These are phyloP conservation scores for Pogonognathellus flavescens DNA, from an alignment of 1,140 invertebrate genomes.

Conservation along the genomic window DNA sequence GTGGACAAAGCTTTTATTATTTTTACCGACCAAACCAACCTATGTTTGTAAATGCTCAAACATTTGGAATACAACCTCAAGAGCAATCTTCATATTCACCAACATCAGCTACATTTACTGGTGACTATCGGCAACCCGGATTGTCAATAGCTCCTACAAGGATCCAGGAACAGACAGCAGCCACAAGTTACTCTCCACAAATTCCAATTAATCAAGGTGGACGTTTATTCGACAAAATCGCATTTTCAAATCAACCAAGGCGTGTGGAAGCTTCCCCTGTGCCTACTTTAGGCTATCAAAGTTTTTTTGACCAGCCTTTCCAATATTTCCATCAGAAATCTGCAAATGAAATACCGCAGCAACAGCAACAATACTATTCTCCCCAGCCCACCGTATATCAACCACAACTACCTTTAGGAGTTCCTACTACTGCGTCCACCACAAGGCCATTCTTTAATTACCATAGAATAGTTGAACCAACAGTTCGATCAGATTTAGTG, in stretches of 20 bases:
- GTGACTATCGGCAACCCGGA: not conserved
- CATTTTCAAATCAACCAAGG: constrained; percentile 1
- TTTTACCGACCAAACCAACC: constrained; percentile 44
- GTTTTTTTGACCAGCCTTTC: constrained; percentile 42
- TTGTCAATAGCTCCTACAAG: not conserved
- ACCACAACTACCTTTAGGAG: not conserved
- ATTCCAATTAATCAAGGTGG: not conserved
- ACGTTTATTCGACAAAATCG: not conserved
- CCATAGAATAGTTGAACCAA: constrained; percentile 10
- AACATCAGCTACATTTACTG: not conserved
- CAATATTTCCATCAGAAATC: constrained; percentile 39
- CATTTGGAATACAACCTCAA: not conserved
- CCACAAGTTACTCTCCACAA: not conserved
- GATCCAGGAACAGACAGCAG: not conserved
- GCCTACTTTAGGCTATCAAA: not conserved
- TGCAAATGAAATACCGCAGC: not conserved
- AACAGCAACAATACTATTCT: constrained; percentile 16
- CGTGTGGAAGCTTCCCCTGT: not conserved
- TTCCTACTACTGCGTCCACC: not conserved
- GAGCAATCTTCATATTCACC: constrained; percentile 1
- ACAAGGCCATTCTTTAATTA: constrained; percentile 48
- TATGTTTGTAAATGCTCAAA: constrained; percentile 47
- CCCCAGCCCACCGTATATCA: not conserved
- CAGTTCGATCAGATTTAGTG: not conserved
- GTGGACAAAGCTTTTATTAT: constrained; percentile 48